Evolutionary conservation across 1,140 invertebrate species (phyloP).

Genomic region (Thaumetopoea pityocampa): DNA sequence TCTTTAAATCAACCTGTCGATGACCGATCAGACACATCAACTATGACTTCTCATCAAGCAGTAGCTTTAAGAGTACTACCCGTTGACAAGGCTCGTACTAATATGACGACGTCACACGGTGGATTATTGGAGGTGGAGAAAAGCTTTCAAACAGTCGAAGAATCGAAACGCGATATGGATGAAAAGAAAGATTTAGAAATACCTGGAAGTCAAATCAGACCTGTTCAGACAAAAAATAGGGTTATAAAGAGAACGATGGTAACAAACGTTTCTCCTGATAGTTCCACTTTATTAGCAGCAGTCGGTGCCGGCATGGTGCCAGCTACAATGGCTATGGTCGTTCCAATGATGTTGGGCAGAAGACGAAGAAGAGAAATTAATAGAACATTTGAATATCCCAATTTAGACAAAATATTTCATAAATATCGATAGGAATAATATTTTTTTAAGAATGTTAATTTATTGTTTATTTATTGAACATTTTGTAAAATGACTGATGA

Average conservation of each 20-base stretch:
- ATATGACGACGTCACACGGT: conserved; percentile 85
- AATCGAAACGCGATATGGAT: conserved; percentile 70
- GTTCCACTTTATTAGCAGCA: conserved; percentile 81
- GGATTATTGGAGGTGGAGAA: conserved; percentile 85
- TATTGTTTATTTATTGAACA: conserved; percentile 12
- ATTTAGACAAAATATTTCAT: conserved; percentile 28
- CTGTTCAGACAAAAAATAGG: conserved; percentile 33
- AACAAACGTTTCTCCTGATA: conserved; percentile 56
- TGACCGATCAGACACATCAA: conserved; percentile 34
- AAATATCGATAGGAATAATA: conserved; percentile 22
- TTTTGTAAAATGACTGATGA: conserved; percentile 15
- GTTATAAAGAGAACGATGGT: conserved; percentile 55
- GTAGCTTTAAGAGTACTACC: conserved; percentile 84
- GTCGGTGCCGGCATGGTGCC: conserved; percentile 86
- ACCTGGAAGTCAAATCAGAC: conserved; percentile 38
- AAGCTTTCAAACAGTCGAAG: conserved; percentile 81
- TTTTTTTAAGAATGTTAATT: too few relatives aligned
- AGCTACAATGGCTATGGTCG: conserved; percentile 86
- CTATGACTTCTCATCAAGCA: conserved; percentile 72
- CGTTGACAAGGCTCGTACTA: conserved; percentile 77
- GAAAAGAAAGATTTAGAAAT: conserved; percentile 50
- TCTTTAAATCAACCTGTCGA: conserved; percentile 49
- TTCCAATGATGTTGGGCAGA: conserved; percentile 83
- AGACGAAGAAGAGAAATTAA: conserved; percentile 58
- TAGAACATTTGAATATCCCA: conserved; percentile 14